These are phyloP conservation scores for Agapostemon virescens DNA, from an alignment of 2,888 invertebrate species.

Conservation along the genomic window DNA sequence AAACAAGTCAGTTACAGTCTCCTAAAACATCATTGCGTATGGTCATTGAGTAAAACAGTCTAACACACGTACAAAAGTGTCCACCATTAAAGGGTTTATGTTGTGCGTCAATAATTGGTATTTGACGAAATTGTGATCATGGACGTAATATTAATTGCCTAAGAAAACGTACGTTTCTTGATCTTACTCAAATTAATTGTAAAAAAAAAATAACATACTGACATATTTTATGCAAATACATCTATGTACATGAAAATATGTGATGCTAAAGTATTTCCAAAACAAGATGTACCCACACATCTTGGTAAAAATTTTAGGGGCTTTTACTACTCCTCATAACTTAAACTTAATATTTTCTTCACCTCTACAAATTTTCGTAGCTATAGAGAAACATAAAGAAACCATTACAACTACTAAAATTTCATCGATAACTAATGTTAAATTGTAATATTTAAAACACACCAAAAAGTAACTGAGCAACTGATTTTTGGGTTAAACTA, in stretches of 20 bases:
- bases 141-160: slow-evolving; percentile 47
- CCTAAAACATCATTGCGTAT: slow-evolving; percentile 70
- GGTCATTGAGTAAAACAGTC: slow-evolving; percentile 74
- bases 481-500: background rate
- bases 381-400: background rate
- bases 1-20: slow-evolving; percentile 78
- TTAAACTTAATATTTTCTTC: background rate
- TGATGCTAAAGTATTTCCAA: slow-evolving; percentile 47
- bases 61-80: slow-evolving; percentile 67
- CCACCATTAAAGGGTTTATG: slow-evolving; percentile 62
- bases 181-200: slow-evolving; percentile 32
- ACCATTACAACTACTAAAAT: background rate
- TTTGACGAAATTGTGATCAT: slow-evolving; percentile 59
- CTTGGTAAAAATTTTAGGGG: background rate
- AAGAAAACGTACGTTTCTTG: slow-evolving; percentile 47
- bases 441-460: background rate
- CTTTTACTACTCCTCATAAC: background rate
- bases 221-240: slow-evolving; percentile 54
- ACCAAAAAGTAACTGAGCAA: slow-evolving; percentile 8
- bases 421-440: slow-evolving; percentile 4
- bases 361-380: background rate
- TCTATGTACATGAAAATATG: slow-evolving; percentile 32
- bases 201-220: slow-evolving; percentile 48
- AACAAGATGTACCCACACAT: slow-evolving; percentile 60
- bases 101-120: slow-evolving; percentile 65